Conservation (phyloP, 2,113 vertebrate genomes). For the Hydrolagus affinis region DNA sequence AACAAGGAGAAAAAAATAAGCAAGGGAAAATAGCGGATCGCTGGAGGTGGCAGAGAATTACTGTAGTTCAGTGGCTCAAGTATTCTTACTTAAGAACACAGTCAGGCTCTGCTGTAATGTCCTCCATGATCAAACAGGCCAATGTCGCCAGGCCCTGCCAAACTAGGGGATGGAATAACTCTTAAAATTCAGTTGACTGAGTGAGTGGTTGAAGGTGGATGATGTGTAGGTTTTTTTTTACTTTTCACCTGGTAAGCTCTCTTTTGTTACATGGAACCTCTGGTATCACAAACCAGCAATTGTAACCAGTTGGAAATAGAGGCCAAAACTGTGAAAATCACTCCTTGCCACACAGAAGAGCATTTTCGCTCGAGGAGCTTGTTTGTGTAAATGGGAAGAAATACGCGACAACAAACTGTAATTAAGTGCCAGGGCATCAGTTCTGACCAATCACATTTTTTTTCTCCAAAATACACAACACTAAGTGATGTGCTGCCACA, state of each 20-base stretch:
- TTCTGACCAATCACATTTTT: background rate
- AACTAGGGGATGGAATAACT: too few species aligned
- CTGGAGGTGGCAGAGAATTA: too few species aligned
- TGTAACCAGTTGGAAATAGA: background rate
- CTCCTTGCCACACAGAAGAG: background rate
- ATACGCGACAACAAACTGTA: background rate
- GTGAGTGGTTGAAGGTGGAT: too few species aligned
- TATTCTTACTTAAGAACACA: too few species aligned
- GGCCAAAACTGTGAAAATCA: background rate
- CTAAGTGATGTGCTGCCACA: background rate
- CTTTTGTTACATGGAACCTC: background rate
- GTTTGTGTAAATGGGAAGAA: background rate
- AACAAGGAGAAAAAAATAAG: too few species aligned
- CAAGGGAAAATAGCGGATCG: too few species aligned
- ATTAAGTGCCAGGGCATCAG: background rate
- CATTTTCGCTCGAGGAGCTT: background rate
- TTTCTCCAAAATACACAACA: background rate
- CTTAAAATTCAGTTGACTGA: too few species aligned
- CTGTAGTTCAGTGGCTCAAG: too few species aligned
- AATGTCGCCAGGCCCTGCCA: too few species aligned
- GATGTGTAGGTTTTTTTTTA: too few species aligned
- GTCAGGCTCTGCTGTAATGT: too few species aligned
- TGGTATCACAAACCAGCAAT: background rate
- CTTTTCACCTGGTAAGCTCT: background rate
- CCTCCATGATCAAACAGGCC: too few species aligned